Conservation (phyloP, 2,797 vertebrate species). For the Scolopax rusticola region DNA sequence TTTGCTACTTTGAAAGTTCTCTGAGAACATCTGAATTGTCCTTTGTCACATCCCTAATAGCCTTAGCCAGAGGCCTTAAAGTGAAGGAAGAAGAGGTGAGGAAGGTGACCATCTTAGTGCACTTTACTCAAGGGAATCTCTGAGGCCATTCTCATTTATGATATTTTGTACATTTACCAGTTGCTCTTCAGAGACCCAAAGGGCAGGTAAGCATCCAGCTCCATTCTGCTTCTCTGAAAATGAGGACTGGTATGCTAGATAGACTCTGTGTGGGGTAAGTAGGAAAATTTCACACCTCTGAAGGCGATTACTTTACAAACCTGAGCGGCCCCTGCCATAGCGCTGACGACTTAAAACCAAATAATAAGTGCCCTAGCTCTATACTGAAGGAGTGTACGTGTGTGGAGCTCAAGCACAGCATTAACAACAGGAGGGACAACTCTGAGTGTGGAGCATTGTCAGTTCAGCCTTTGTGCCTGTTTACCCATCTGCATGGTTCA, state of each 20-base stretch:
- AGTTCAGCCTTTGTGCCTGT: background rate
- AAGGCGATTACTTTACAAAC: background rate
- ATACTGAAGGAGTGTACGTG: background rate
- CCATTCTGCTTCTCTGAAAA: background rate
- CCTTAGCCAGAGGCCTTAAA: background rate
- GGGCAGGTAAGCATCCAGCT: background rate
- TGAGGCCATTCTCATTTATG: background rate
- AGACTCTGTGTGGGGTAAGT: background rate
- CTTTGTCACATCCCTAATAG: background rate
- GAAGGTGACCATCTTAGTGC: background rate
- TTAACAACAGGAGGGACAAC: background rate
- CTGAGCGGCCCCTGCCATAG: background rate
- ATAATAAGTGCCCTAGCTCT: background rate
- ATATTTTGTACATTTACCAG: background rate
- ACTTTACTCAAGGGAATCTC: background rate
- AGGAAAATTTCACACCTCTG: background rate
- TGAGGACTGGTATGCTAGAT: background rate
- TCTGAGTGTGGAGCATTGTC: background rate
- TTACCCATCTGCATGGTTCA: background rate
- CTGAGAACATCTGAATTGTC: background rate
- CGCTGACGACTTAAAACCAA: background rate
- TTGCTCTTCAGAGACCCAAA: background rate
- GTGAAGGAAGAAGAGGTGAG: background rate
- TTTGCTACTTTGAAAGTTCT: background rate
- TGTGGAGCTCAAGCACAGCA: background rate